Conservation (phyloP, 2,113 vertebrate genomes). For the Macquaria australasica region DNA sequence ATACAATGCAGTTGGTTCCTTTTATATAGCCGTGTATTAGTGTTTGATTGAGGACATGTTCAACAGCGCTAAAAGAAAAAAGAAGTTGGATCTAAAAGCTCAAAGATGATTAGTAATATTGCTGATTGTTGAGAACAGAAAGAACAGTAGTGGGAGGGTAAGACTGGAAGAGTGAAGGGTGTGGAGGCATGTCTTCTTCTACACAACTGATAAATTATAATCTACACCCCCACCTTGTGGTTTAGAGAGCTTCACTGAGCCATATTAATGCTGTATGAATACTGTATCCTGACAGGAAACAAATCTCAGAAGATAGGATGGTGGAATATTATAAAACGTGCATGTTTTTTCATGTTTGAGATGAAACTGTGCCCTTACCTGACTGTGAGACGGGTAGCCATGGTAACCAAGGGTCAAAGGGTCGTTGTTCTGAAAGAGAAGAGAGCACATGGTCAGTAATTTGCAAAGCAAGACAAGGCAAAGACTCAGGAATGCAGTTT, state of each 20-base stretch:
- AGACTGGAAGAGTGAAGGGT: conserved; percentile 35
- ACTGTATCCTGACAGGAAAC: conserved; percentile 11
- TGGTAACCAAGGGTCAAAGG: conserved; percentile 84
- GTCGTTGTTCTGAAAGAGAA: conserved; percentile 84
- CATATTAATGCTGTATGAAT: conserved; percentile 23
- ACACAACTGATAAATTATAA: conserved; percentile 65
- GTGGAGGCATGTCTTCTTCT: conserved; percentile 61
- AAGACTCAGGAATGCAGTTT: background rate
- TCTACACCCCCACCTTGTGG: conserved; percentile 78
- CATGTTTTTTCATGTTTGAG: background rate
- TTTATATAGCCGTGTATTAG: background rate
- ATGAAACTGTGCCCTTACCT: conserved; percentile 75
- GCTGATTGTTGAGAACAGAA: conserved; percentile 16
- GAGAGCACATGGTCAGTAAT: conserved; percentile 42
- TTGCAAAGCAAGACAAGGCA: conserved; percentile 21
- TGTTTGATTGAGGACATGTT: conserved; percentile 32
- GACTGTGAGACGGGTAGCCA: conserved; percentile 82
- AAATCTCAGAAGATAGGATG: conserved; percentile 9
- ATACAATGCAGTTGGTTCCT: background rate
- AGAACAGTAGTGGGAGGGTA: conserved; percentile 46
- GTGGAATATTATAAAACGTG: conserved; percentile 12
- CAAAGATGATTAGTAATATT: conserved; percentile 33
- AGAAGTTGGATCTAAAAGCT: conserved; percentile 16
- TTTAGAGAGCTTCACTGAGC: conserved; percentile 53
- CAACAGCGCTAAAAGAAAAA: conserved; percentile 23